phyloP scores from a whole-genome alignment of 1,140 invertebrate genomes.

The Sitodiplosis mosellana region DNA sequence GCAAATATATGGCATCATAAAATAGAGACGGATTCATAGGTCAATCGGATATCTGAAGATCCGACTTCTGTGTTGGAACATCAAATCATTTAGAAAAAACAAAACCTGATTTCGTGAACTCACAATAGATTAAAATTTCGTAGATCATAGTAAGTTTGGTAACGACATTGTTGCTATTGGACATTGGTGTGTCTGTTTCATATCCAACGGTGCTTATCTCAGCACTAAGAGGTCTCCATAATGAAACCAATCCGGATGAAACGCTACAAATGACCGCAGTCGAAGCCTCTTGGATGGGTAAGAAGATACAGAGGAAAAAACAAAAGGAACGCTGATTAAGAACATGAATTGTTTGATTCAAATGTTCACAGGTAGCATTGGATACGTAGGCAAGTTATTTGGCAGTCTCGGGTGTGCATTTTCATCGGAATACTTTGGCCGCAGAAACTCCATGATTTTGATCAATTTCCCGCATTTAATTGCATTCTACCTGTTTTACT shows the following conservation, averaged over 20 bases:
- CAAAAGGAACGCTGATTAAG: too few relatives aligned
- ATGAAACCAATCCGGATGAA: slow-evolving; percentile 16
- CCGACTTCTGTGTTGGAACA: too few relatives aligned
- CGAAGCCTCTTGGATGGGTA: slow-evolving; percentile 56
- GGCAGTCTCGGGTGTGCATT: slow-evolving; percentile 46
- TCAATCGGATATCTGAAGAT: too few relatives aligned
- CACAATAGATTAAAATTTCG: too few relatives aligned
- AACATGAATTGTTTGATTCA: not conserved
- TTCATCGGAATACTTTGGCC: slow-evolving; percentile 39
- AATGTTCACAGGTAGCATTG: slow-evolving; percentile 38
- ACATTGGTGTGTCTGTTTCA: slow-evolving; percentile 33
- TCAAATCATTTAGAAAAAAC: too few relatives aligned
- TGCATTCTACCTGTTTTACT: slow-evolving; percentile 45
- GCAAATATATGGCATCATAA: too few relatives aligned
- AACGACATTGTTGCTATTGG: slow-evolving; percentile 26
- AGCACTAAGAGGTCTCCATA: slow-evolving; percentile 28
- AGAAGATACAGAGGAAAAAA: too few relatives aligned
- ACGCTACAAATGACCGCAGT: slow-evolving; percentile 33
- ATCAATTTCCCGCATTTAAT: slow-evolving; percentile 44
- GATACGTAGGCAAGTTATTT: slow-evolving; percentile 41
- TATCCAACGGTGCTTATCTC: slow-evolving; percentile 52
- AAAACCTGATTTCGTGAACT: too few relatives aligned
- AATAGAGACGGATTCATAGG: too few relatives aligned
- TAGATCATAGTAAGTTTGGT: slow-evolving; percentile 27
- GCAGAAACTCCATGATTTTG: slow-evolving; percentile 42